Conservation (phyloP, 2,797 vertebrate species). For the Eulemur rubriventer region DNA sequence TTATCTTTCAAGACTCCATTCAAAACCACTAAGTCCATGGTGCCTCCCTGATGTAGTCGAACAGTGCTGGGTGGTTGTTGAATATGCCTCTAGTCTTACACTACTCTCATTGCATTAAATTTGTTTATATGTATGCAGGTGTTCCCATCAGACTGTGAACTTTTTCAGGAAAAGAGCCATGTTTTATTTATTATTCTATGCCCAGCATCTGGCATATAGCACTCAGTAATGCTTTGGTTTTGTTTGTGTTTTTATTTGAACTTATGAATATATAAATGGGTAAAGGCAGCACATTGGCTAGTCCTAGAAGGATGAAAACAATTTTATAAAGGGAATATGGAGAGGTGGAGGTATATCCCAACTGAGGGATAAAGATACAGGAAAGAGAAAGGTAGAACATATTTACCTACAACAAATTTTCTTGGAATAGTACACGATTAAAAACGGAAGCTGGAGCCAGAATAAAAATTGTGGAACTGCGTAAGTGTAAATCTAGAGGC, state of each 20-base stretch:
- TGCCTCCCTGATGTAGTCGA: background rate
- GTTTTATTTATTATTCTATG: background rate
- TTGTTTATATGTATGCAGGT: background rate
- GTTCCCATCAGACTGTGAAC: background rate
- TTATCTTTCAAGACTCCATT: background rate
- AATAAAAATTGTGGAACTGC: background rate
- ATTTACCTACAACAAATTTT: background rate
- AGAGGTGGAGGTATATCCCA: background rate
- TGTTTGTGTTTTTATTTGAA: conserved; percentile 15
- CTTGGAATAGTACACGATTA: background rate
- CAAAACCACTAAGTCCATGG: background rate
- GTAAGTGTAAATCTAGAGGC: conserved; percentile 37
- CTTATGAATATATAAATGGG: background rate
- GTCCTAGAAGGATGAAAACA: background rate
- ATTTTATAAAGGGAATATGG: background rate
- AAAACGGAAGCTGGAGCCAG: background rate
- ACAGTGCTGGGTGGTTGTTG: background rate
- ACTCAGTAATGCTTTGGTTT: background rate
- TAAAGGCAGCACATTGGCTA: background rate
- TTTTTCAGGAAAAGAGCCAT: background rate
- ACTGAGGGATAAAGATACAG: background rate
- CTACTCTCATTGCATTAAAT: background rate
- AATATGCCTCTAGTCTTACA: background rate
- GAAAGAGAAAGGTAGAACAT: background rate
- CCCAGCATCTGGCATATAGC: background rate